Conservation (phyloP, 2,888 invertebrate genomes). For the Abrostola tripartita region DNA sequence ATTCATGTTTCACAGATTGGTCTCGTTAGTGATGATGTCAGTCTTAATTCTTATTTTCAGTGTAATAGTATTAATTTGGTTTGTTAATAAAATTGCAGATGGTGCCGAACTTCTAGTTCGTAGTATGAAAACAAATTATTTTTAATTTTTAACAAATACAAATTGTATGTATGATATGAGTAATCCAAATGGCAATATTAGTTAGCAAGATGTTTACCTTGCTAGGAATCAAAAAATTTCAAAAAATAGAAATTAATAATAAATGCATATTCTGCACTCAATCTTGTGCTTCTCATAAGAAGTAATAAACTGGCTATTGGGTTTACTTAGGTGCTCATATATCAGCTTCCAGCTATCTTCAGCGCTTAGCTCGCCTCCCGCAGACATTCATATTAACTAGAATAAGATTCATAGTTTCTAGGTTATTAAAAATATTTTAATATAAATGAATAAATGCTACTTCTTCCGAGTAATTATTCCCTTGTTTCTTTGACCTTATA, state of each 20-base stretch:
- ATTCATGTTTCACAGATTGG: neutral
- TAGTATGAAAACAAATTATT: too few relatives aligned
- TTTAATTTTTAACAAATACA: too few relatives aligned
- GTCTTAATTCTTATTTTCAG: neutral
- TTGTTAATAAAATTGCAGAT: too few relatives aligned
- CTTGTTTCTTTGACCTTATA: too few relatives aligned
- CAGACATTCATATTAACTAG: neutral
- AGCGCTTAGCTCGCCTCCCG: neutral
- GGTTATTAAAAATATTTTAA: neutral
- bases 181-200: too few relatives aligned
- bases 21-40: too few relatives aligned
- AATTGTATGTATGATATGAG: too few relatives aligned
- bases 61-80: neutral
- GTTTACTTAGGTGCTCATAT: constrained; percentile 3
- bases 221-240: neutral
- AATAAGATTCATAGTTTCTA: neutral
- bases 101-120: too few relatives aligned
- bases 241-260: neutral
- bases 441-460: neutral
- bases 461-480: too few relatives aligned
- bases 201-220: too few relatives aligned
- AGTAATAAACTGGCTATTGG: constrained; percentile 2
- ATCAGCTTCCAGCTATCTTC: neutral
- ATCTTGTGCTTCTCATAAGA: neutral
- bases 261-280: neutral